Base-by-base conservation (phyloP, 1,140 invertebrate species). In the Aricia agestis region DNA sequence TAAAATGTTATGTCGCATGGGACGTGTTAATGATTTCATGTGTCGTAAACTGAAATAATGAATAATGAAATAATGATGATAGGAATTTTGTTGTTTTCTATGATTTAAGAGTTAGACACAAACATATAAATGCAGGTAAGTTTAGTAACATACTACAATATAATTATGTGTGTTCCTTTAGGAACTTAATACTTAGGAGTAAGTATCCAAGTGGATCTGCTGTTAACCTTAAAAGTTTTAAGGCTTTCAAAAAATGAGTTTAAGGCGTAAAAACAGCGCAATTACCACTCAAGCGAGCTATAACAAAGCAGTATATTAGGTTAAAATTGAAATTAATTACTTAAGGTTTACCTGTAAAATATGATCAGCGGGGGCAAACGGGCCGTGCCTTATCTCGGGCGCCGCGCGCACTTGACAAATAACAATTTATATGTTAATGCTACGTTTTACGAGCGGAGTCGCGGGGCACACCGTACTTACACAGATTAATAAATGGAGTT, bases 381-480 rank as follows among this genome's bases (percentile, higher is more conserved):
- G 45, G 11, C 45, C 78, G 76, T 79, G 78, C 72, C 73, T 74
- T 79, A 79, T 79, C 76, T 25, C 72, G 19, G 11, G 17, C n/a
- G 32, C 32, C 6, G 63, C 25, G 42, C 57, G 72, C 66, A 65
- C 25, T 72, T 67, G 41, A 67, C 75, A 78, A 78, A 78, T 66
- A 77, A 65, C 72, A 72, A 79, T 79, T 75, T 79, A 71, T 75
- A 79, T 79, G 78, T 77, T 79, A 79, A 79, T 79, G 70, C 15
- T 25, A 59, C 69, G 57, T 42, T 70, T 59, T 65, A 70, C 63
- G 25, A 25, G 63, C 45, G 45, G 45, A 52, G 45, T 52, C 45
- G 45, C 45, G 45, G 45, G 11, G 11, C 45, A 52, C 9, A 52
- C 9, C 13, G 9, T 52, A 52, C 45, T 52, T 52, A 15, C 13